Evolutionary conservation across 2,888 invertebrate species (phyloP), one percentile per base, ranked within the genome.

Genomic region (Seira ritae): DNA sequence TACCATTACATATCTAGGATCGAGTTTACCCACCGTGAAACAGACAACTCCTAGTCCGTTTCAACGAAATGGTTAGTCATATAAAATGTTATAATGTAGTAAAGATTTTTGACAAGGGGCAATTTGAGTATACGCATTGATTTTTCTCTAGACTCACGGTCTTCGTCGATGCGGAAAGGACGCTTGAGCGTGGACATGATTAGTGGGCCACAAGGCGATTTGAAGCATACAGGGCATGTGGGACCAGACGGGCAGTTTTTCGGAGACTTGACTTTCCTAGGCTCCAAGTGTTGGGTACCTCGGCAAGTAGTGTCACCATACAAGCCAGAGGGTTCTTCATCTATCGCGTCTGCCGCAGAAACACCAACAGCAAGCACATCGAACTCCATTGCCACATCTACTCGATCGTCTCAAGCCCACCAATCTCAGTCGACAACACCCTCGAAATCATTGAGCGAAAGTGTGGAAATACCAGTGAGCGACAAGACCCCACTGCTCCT

Each of bases 181-280:
- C 94, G 95, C 88, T 92, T 97, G 77, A 93, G 95, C 81, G 94
- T 96, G 8, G 96, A 96, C 90, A 97, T 98, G 98, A 99, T 99
- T 90, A 98, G 98, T 69, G 95, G 96, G 84, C 99, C 99, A 0
- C 98, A 98, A 91, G 98, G 97, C 55, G 98, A 99, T 91, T 94
- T 99, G 20, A 96, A 98, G 90, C 99, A 99, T 91, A 99, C 98
- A 0, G 94, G 94, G 8, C 99, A 99, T 91, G 97, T 99, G 12
- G 99, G 99, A 0, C 93, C 98, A 65, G 99, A 99, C 91, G 99
- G 99, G 0, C 97, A 97, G 31, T 96, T 96, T 90, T 99, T 99
- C 91, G 99, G 99, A 1, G 98, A 99, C 91, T 94, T 99, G 65
- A 93, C 94, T 72, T 94, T 95, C 89, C 92, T 95, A 17, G 94